Percentiles rank a stretch among this genome's conserved stretches.
Evolutionary conservation across 1,140 invertebrate genomes (phyloP).

Genomic region (Heliothis virescens): DNA sequence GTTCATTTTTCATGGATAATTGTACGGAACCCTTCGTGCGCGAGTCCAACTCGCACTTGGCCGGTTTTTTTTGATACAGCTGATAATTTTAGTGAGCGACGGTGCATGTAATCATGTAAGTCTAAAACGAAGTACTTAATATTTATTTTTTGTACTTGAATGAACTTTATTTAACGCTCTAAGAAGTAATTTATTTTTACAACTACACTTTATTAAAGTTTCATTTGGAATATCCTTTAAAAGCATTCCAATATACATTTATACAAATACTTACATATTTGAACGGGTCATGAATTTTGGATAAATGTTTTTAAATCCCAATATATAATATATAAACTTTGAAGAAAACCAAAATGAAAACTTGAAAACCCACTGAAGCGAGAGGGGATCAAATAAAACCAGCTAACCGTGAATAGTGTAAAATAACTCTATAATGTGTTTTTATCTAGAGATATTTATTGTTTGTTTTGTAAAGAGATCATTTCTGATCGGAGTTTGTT

Average conservation of each 20-base stretch:
- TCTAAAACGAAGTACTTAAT: too few relatives aligned
- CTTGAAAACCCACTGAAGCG: not conserved
- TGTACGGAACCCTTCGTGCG: too few relatives aligned
- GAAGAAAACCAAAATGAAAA: not conserved
- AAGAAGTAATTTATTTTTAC: not conserved
- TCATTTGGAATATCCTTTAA: not conserved
- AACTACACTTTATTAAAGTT: not conserved
- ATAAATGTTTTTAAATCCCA: not conserved
- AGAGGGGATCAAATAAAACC: not conserved
- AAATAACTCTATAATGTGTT: not conserved
- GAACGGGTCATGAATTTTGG: conserved; percentile 7
- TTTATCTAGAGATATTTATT: too few relatives aligned
- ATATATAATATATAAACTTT: not conserved
- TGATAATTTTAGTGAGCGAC: too few relatives aligned
- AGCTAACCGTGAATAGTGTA: not conserved
- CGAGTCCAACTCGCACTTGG: too few relatives aligned
- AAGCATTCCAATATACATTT: not conserved
- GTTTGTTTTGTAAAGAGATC: too few relatives aligned
- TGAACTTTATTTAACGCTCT: not conserved
- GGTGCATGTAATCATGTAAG: too few relatives aligned
- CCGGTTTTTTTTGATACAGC: too few relatives aligned
- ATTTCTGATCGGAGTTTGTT: too few relatives aligned
- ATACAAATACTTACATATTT: not conserved
- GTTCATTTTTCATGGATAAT: too few relatives aligned
- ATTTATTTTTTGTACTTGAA: not conserved